These are phyloP conservation scores for Salminus brasiliensis DNA, from an alignment of 2,113 vertebrate species.

Conservation along the genomic window DNA sequence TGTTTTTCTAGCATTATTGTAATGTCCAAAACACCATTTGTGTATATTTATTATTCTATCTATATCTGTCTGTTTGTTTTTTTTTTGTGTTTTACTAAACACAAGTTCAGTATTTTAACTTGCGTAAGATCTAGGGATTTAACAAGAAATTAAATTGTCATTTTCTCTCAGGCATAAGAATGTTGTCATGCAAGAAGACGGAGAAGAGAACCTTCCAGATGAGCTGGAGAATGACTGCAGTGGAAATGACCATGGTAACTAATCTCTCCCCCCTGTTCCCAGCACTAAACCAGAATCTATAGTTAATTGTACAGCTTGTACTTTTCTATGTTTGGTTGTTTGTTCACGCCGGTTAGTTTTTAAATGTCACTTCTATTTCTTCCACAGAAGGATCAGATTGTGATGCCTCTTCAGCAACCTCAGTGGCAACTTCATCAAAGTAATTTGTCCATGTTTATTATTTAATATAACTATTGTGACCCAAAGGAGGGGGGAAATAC, in stretches of 20 bases:
- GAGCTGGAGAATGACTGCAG: constrained; percentile 79
- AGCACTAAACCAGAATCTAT: background rate
- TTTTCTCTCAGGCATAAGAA: constrained; percentile 55
- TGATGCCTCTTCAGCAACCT: constrained; percentile 62
- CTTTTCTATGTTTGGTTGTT: background rate
- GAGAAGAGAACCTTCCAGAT: constrained; percentile 79
- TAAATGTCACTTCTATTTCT: constrained; percentile 34
- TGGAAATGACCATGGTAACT: constrained; percentile 64
- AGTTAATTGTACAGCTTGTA: background rate
- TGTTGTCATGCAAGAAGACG: constrained; percentile 59
- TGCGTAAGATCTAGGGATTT: no score
- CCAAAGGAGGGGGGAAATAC: no score
- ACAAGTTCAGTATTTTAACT: no score
- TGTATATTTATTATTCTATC: no score
- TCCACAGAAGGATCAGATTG: constrained; percentile 76
- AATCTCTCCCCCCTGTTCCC: background rate
- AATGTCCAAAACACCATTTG: no score
- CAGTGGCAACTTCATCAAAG: constrained; percentile 70
- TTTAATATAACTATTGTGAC: background rate
- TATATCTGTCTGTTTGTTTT: no score
- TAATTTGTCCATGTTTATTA: constrained; percentile 60
- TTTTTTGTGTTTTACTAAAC: no score
- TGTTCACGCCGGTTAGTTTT: background rate
- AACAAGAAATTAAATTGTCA: background rate
- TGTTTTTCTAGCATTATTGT: no score